Evolutionary conservation across 2,113 vertebrate genomes (phyloP).

Genomic region (Osmerus mordax): DNA sequence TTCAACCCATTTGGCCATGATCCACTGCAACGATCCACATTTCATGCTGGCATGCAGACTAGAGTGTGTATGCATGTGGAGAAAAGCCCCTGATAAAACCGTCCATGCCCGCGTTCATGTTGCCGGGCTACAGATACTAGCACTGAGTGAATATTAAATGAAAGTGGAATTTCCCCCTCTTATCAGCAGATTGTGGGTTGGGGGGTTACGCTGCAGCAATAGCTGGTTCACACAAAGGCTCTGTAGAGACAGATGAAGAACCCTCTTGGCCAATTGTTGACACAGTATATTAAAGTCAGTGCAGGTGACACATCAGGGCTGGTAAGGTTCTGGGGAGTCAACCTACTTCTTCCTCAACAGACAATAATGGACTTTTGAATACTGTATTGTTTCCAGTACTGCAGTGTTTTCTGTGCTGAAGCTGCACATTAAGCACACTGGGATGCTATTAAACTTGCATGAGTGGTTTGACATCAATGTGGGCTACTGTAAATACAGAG

Average conservation of each 20-base stretch:
- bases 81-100: too few species aligned
- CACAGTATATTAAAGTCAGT: slow-evolving; percentile 36
- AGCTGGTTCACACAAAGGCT: slow-evolving; percentile 18
- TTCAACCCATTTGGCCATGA: neutral
- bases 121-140: too few species aligned
- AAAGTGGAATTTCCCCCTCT: too few species aligned
- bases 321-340: too few species aligned
- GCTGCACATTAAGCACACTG: neutral
- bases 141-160: too few species aligned
- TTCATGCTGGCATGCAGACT: too few species aligned
- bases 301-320: slow-evolving; percentile 19
- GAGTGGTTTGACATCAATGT: too few species aligned
- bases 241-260: neutral
- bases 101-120: neutral
- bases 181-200: too few species aligned
- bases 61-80: too few species aligned
- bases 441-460: too few species aligned
- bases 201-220: slow-evolving; percentile 17
- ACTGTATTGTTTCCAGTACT: slow-evolving; percentile 16
- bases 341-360: slow-evolving; percentile 22
- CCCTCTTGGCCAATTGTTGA: slow-evolving; percentile 30
- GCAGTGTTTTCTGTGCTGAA: neutral
- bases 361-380: neutral
- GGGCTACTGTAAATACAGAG: too few species aligned
- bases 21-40: neutral